phyloP scores from a whole-genome alignment of 2,888 invertebrate species.

The Nymphalis c-album region DNA sequence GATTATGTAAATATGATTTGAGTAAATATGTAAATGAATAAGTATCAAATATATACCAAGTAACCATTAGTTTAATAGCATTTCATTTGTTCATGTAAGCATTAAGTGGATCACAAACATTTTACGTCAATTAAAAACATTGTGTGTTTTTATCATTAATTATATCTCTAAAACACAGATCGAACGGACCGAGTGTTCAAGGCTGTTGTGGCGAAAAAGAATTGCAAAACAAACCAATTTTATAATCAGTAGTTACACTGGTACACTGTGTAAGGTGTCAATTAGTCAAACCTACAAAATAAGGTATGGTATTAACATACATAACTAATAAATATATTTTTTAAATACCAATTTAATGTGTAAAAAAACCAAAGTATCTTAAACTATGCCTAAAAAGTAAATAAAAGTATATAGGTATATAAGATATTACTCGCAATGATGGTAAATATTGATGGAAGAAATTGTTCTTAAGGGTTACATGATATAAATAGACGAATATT shows the following conservation, averaged over 20 bases:
- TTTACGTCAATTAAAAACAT: not conserved
- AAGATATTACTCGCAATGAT: not conserved
- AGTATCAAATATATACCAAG: no score
- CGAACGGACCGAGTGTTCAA: constrained; percentile 17
- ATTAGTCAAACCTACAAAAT: not conserved
- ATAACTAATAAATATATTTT: no score
- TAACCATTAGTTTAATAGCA: no score
- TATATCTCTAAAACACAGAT: constrained; percentile 12
- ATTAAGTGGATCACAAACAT: not conserved
- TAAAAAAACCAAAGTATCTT: no score
- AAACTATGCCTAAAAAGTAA: not conserved
- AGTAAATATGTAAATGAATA: no score
- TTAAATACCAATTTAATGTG: no score
- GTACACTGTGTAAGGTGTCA: constrained; percentile 13
- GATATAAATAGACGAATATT: constrained; percentile 8
- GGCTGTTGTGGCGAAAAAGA: constrained; percentile 28
- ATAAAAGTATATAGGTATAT: no score
- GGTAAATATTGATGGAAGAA: no score
- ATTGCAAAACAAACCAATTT: constrained; percentile 25
- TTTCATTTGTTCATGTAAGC: not conserved
- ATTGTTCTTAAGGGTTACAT: not conserved
- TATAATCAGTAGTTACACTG: constrained; percentile 13
- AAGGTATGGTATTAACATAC: no score
- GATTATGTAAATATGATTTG: no score
- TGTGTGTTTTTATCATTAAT: constrained; percentile 7